Percentiles rank a stretch among this genome's conserved stretches.
phyloP scores from a whole-genome alignment of 2,797 vertebrate species.

The Spondyliosoma cantharus region DNA sequence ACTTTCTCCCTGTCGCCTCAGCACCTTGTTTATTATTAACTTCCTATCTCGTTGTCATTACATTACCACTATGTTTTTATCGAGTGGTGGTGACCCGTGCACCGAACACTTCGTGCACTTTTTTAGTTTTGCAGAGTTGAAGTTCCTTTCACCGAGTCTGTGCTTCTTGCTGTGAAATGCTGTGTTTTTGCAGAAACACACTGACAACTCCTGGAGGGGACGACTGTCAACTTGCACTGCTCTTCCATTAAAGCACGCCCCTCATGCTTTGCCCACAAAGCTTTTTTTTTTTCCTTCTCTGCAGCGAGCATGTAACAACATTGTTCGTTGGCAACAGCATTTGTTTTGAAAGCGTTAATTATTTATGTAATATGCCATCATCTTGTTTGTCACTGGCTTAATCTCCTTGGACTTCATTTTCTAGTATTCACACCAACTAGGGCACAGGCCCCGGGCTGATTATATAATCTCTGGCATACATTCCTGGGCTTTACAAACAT shows the following conservation, averaged over 20 bases:
- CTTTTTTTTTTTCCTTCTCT: slow-evolving; percentile 5
- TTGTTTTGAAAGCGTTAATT: slow-evolving; percentile 41
- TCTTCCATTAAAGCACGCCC: slow-evolving; percentile 17
- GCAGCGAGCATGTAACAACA: slow-evolving; percentile 8
- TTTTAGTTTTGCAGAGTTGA: slow-evolving; percentile 9
- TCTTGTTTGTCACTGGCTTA: slow-evolving; percentile 53
- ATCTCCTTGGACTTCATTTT: slow-evolving; percentile 68
- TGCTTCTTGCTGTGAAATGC: slow-evolving; percentile 5
- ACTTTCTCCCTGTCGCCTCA: slow-evolving; percentile 47
- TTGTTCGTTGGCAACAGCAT: slow-evolving; percentile 13
- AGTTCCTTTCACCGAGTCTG: background rate
- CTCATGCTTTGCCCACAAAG: slow-evolving; percentile 24
- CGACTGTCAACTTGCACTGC: slow-evolving; percentile 52
- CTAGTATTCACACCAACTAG: slow-evolving; percentile 69
- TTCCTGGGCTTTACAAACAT: slow-evolving; percentile 59
- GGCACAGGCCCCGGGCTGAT: slow-evolving; percentile 70
- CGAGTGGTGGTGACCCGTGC: slow-evolving; percentile 24
- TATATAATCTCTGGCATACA: slow-evolving; percentile 73
- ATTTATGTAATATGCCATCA: slow-evolving; percentile 48
- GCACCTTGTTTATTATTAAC: slow-evolving; percentile 63
- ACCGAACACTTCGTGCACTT: slow-evolving; percentile 47
- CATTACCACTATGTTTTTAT: slow-evolving; percentile 42
- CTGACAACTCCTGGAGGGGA: slow-evolving; percentile 45
- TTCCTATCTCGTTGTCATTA: slow-evolving; percentile 33
- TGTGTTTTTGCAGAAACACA: background rate